Evolutionary conservation across 2,888 invertebrate genomes (phyloP), one percentile per base, ranked within the genome.

Genomic region (Nineta flava): DNA sequence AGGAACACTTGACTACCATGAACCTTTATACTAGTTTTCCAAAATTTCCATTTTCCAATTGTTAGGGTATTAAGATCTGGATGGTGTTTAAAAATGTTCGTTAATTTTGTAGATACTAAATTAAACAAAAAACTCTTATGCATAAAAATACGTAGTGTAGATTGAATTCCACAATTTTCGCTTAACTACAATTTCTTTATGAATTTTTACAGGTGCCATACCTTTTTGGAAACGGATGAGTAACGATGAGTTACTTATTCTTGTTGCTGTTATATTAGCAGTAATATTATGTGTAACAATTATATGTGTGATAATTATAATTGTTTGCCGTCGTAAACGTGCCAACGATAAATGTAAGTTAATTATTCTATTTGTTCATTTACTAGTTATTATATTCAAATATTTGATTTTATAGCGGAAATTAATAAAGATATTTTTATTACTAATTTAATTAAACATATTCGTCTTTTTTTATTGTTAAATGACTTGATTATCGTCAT

Each of bases 301-400:
- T 58, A 75, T 91, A 51, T 86, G 88, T 69, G 81, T 87, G 65
- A 81, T 87, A 63, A 86, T 91, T 63, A 81, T 87, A 64, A 80
- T 88, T 64, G 79, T 91, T 58, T 92, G 91, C 66, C 74, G 88
- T 57, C 77, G 87, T 58, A 84, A 87, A 72, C 75, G 87, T 59
- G 80, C 82, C 48, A 79, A 79, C 57, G 82, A 82, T 58, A 87
- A 87, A 79, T 87, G 87, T 87, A 73, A 84, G 86, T 77, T 56
- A 47, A 16, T 16, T 43, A 17, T 43, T 12, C 7, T n/a, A 15
- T 19, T 19, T 17, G n/a, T 43, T 43, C 19, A n/a, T 43, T 6
- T 40, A 16, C 13, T 44, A 44, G n/a, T 12, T 5, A 19, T 21
- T n/a, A 19, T 44, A 19, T 10, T 43, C 19, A 43, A 9, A 21